Conservation (phyloP, 2,113 vertebrate species). For the Heptranchias perlo region DNA sequence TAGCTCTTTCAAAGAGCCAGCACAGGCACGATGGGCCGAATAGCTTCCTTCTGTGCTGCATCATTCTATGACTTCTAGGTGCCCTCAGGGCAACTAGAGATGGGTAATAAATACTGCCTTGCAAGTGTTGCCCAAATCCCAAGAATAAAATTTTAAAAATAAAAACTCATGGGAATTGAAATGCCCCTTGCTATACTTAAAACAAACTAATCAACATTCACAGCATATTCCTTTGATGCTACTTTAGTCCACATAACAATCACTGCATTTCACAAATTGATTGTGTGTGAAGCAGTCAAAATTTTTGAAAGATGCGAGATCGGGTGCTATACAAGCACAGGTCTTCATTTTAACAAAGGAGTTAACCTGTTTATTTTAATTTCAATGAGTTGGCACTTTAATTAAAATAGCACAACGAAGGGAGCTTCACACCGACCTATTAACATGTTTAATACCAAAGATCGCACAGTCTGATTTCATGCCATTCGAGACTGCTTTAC, state of each 20-base stretch:
- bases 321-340: too few relatives aligned
- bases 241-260: background rate
- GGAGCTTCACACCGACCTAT: background rate
- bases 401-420: background rate
- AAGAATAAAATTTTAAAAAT: background rate
- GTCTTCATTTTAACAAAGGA: background rate
- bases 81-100: background rate
- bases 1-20: background rate
- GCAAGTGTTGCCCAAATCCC: background rate
- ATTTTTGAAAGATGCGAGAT: background rate
- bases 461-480: too few relatives aligned
- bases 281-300: background rate
- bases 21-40: background rate
- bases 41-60: background rate
- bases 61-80: background rate
- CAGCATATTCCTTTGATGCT: background rate
- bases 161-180: background rate
- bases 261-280: background rate
- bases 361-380: background rate
- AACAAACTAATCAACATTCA: background rate
- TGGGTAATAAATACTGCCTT: background rate
- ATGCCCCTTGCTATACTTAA: background rate
- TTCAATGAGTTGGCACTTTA: background rate
- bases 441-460: background rate
- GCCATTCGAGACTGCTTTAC: background rate